These are phyloP conservation scores for Drosophila gaucha DNA, from an alignment of 2,888 invertebrate genomes.

Conservation along the genomic window DNA sequence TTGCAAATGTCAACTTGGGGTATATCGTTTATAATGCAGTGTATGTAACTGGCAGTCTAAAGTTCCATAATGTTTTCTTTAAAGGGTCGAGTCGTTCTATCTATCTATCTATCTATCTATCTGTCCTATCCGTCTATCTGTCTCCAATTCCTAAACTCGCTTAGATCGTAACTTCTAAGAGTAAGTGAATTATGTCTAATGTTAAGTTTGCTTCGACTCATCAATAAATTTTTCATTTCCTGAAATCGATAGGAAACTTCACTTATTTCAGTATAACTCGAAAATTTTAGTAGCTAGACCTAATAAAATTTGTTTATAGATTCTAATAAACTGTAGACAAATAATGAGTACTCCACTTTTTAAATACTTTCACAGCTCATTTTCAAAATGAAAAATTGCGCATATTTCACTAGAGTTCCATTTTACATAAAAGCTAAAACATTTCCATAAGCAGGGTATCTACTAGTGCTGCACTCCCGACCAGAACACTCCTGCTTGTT, in stretches of 20 bases:
- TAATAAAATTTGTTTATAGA: background rate
- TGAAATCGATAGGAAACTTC: background rate
- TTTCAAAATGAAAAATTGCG: no score
- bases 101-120: no score
- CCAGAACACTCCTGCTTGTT: background rate
- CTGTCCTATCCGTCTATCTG: no score
- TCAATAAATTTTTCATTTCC: background rate
- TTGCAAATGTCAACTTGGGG: background rate
- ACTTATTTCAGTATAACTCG: background rate
- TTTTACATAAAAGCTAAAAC: no score
- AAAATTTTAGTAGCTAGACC: background rate
- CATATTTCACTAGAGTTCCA: no score
- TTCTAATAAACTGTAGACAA: background rate
- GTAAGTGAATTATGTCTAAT: no score
- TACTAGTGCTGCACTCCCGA: background rate
- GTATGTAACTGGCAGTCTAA: no score
- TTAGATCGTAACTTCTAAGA: no score
- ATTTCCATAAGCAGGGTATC: background rate
- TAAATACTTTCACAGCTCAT: background rate
- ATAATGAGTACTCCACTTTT: background rate
- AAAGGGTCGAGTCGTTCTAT: no score
- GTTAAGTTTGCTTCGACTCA: no score
- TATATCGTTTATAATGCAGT: background rate
- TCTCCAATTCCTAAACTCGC: no score
- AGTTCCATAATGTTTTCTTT: conserved; percentile 1